Evolutionary conservation across 2,113 vertebrate genomes (phyloP).

Genomic region (Lamprotornis superbus): DNA sequence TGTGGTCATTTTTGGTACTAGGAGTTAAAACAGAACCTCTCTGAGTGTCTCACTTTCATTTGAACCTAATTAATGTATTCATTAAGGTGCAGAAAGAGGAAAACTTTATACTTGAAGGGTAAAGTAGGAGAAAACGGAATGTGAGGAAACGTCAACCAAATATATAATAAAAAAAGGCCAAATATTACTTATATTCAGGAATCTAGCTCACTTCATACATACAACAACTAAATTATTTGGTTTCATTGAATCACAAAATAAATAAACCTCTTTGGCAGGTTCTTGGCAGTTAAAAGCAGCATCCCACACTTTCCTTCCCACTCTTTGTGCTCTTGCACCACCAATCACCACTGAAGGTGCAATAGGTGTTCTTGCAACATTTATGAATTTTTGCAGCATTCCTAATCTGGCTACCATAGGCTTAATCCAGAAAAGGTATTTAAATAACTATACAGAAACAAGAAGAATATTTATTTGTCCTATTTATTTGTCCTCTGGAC

Average conservation of each 20-base stretch:
- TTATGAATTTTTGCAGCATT: background rate
- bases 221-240: background rate
- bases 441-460: background rate
- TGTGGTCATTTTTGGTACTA: background rate
- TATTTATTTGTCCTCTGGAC: background rate
- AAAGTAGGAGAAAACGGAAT: background rate
- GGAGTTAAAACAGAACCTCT: background rate
- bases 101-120: background rate
- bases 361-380: background rate
- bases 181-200: background rate
- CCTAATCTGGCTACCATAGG: background rate
- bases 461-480: background rate
- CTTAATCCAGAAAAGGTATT: background rate
- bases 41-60: background rate
- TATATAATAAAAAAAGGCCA: background rate
- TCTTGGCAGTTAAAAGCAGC: background rate
- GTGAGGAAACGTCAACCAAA: background rate
- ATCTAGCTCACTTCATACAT: background rate
- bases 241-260: background rate
- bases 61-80: background rate
- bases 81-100: background rate
- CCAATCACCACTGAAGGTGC: background rate
- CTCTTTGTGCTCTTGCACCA: background rate
- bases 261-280: background rate
- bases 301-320: background rate